Evolutionary conservation across 2,113 vertebrate genomes (phyloP).

Genomic region (Corythoichthys haematopterus): DNA sequence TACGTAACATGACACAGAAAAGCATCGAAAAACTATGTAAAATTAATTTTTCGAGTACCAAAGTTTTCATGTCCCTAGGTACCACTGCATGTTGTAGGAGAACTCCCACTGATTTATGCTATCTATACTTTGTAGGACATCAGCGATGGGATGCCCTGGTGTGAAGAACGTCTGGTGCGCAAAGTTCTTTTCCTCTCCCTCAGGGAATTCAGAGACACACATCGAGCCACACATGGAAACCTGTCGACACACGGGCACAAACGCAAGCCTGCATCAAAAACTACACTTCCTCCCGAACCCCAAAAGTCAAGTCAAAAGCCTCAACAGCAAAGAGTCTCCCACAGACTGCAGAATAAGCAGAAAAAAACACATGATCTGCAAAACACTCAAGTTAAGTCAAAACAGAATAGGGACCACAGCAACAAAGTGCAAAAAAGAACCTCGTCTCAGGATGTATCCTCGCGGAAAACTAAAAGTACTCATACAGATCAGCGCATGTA

Average conservation of each 20-base stretch:
- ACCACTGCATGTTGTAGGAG: not conserved
- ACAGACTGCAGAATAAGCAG: not conserved
- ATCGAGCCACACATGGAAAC: constrained; percentile 27
- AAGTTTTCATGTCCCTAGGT: too few relatives aligned
- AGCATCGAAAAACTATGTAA: too few relatives aligned
- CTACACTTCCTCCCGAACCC: not conserved
- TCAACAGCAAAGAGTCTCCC: constrained; percentile 2
- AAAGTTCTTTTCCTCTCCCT: constrained; percentile 62
- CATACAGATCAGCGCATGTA: not conserved
- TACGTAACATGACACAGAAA: too few relatives aligned
- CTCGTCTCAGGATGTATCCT: constrained; percentile 18
- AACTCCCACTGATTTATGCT: not conserved
- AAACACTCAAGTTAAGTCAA: constrained; percentile 8
- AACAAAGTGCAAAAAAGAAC: constrained; percentile 21
- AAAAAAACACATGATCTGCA: constrained; percentile 11
- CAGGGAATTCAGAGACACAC: constrained; percentile 54
- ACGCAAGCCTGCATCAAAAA: not conserved
- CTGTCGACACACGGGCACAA: constrained; percentile 14
- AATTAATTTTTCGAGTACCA: too few relatives aligned
- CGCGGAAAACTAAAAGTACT: constrained; percentile 18
- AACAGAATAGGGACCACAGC: constrained; percentile 15
- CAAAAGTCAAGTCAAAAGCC: constrained; percentile 9
- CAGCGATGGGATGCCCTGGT: constrained; percentile 57
- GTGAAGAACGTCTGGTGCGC: constrained; percentile 57
- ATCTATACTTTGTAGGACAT: constrained; percentile 39